Base-by-base conservation (phyloP, 2,113 vertebrate genomes). In the Atractosteus spatula region DNA sequence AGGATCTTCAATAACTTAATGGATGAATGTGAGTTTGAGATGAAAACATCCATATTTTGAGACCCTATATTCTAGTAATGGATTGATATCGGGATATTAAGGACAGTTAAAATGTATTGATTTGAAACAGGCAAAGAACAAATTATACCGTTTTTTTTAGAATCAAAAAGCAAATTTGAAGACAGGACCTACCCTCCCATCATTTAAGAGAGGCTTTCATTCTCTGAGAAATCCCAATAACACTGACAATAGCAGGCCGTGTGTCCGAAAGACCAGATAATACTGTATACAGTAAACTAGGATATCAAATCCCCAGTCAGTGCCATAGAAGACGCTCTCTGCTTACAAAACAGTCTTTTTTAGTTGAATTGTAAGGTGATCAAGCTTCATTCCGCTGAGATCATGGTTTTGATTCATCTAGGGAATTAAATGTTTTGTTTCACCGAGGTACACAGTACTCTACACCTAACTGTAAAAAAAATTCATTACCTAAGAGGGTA, bases 391-490 rank as follows among this genome's bases (percentile, higher is more conserved):
- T 76, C 66, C 14, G 80, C 66, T 82, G 82, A 57, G 78, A 78
- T 69, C 62, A 76, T 73, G 78, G 80, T 82, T 86, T 78, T 88
- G 84, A 82, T 80, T 82, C 78, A 84, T 82, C 72, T 62, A 72
- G 76, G 78, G 77, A 66, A 71, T 74, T 66, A 75, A 65, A 72
- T 70, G 44, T 56, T 75, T 83, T 69, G 71, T 74, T 59, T 56
- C 73, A 45, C 62, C 6, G 29, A 17, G 16, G 44, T 12, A 54
- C 8, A 55, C 47, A 68, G 16, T 54, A 29, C 47, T 7, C 7
- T 68, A 29, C 62, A 5, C 62, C 29, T 10, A 13, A 29, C 63
- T 43, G 11, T 66, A 8, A 12, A 66, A 13, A 29, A 43, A 72
- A 11, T 74, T 77, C 62, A 71, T 12, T 7, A 8, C 71, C 68